phyloP scores from a whole-genome alignment of 1,140 invertebrate genomes.

The Calephelis virginiensis region DNA sequence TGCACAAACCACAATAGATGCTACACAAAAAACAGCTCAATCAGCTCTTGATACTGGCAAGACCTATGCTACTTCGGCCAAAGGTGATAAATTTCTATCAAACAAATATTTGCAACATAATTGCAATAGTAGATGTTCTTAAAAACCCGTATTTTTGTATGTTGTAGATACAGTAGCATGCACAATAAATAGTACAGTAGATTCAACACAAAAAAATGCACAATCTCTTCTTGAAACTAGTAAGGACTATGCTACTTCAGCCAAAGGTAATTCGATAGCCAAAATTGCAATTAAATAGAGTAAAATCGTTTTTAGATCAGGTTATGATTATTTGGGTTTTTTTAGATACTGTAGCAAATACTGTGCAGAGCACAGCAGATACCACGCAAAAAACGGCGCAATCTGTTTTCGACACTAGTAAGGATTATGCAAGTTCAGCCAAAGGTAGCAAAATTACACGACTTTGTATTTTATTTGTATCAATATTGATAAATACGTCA shows the following conservation, averaged over 20 bases:
- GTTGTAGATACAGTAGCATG: conserved; percentile 36
- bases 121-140: too few species aligned
- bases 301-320: background rate
- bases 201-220: conserved; percentile 32
- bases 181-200: conserved; percentile 34
- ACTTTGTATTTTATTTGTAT: background rate
- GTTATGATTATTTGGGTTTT: conserved; percentile 15
- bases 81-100: conserved; percentile 30
- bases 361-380: conserved; percentile 35
- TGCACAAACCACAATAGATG: conserved; percentile 45
- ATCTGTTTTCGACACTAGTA: conserved; percentile 34
- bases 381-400: conserved; percentile 31
- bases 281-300: background rate
- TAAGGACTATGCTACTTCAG: conserved; percentile 36
- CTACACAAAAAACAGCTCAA: conserved; percentile 47
- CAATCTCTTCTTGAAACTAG: conserved; percentile 33
- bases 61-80: conserved; percentile 39
- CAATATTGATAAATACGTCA: background rate
- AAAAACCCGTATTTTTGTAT: background rate
- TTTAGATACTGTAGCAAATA: conserved; percentile 36
- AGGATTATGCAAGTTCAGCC: conserved; percentile 29
- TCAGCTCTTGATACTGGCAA: conserved; percentile 47
- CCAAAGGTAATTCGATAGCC: conserved; percentile 36
- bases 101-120: too few species aligned
- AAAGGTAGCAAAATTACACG: conserved; percentile 31